Percentiles rank a stretch among this genome's conserved stretches.
Conservation (phyloP, 2,797 vertebrate species). For the Heterohyrax brucei region DNA sequence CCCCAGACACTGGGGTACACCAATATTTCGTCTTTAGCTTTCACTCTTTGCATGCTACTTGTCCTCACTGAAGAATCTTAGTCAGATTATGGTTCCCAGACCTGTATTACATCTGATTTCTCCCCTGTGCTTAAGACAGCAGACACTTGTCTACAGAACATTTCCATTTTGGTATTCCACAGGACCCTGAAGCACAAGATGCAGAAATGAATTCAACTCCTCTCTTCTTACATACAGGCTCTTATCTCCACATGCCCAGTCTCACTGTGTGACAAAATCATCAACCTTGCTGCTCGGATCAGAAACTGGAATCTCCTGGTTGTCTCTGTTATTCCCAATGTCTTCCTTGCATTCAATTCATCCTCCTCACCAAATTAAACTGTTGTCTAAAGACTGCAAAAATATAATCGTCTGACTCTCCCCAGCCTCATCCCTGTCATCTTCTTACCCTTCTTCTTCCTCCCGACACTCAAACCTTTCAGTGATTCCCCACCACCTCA, state of each 20-base stretch:
- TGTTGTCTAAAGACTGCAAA: background rate
- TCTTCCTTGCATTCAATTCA: background rate
- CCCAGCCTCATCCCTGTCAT: background rate
- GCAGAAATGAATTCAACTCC: conserved; percentile 30
- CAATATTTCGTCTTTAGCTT: background rate
- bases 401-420: background rate
- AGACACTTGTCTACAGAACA: background rate
- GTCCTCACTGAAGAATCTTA: background rate
- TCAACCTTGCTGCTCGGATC: background rate
- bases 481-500: background rate
- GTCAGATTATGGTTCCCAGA: background rate
- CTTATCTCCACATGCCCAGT: background rate
- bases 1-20: background rate
- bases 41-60: background rate
- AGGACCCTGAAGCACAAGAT: background rate
- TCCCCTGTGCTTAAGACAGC: conserved; percentile 9
- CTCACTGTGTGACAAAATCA: background rate
- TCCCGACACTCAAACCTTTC: background rate
- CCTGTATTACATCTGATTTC: background rate
- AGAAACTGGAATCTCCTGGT: background rate
- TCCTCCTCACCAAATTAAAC: background rate
- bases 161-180: conserved; percentile 9
- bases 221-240: background rate
- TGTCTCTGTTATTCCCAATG: background rate
- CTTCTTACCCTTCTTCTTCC: background rate